Evolutionary conservation across 2,797 vertebrate genomes (phyloP).

Genomic region (Arctocebus calabarensis): DNA sequence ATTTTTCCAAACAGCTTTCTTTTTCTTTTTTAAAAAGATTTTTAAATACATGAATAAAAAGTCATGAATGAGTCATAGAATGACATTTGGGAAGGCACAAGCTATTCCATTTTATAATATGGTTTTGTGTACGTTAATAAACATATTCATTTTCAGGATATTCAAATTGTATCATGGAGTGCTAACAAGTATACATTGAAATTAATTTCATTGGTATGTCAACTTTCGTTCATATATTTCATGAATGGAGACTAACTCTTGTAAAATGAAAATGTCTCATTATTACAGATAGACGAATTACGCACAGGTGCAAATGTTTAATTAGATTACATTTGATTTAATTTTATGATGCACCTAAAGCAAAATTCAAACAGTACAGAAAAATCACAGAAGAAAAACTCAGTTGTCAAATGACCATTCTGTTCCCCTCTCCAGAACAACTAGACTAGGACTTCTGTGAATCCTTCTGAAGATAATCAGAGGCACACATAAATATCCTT

Average conservation of each 20-base stretch:
- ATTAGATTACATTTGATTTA: background rate
- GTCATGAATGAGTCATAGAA: background rate
- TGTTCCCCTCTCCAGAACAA: background rate
- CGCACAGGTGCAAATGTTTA: background rate
- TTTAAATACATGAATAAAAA: slow-evolving; percentile 5
- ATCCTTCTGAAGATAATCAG: slow-evolving; percentile 18
- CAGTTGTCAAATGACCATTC: background rate
- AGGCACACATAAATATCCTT: background rate
- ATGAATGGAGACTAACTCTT: background rate
- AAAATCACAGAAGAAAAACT: background rate
- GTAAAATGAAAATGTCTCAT: background rate
- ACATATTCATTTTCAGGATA: background rate
- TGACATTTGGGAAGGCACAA: background rate
- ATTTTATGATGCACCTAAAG: background rate
- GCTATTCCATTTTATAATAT: background rate
- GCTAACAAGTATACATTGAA: background rate
- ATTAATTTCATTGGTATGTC: background rate
- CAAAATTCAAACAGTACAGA: background rate
- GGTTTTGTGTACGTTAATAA: background rate
- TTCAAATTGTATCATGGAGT: background rate
- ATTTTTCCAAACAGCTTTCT: background rate
- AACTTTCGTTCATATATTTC: background rate
- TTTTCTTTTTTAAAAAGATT: background rate
- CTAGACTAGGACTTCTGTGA: background rate
- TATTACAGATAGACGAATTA: background rate